A percentile compares a stretch with the other conserved stretches of the same genome.
These are phyloP conservation scores for Stenurella melanura DNA, from an alignment of 2,888 invertebrate species.

Conservation along the genomic window DNA sequence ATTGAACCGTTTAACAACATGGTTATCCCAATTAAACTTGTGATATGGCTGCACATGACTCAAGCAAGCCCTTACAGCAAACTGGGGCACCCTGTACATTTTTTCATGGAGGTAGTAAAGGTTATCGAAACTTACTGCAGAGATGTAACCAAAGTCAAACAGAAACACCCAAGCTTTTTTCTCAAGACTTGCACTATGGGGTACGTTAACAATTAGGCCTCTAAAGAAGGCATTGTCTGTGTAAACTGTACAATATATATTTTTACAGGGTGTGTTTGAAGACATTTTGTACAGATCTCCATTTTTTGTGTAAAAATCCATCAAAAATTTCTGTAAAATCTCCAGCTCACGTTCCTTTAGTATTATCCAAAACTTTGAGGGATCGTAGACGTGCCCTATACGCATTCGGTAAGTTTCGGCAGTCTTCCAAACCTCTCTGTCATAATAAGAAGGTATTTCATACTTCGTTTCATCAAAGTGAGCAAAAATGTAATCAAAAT, in stretches of 20 bases:
- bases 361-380: conserved; percentile 54
- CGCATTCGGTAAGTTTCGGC: conserved; percentile 48
- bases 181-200: conserved; percentile 24
- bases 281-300: conserved; percentile 46
- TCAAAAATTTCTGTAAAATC: conserved; percentile 45
- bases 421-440: conserved; percentile 44
- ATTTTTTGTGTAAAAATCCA: conserved; percentile 42
- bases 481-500: conserved; percentile 40
- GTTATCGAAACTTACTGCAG: conserved; percentile 35
- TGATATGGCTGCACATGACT: conserved; percentile 43
- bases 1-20: conserved; percentile 41
- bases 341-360: conserved; percentile 45
- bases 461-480: conserved; percentile 41
- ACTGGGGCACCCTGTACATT: conserved; percentile 44
- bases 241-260: conserved; percentile 46
- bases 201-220: conserved; percentile 49
- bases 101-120: conserved; percentile 47
- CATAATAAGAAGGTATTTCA: conserved; percentile 49
- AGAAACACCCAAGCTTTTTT: conserved; percentile 44
- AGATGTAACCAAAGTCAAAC: conserved; percentile 49
- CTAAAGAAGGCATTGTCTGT: conserved; percentile 47
- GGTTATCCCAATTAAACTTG: conserved; percentile 40
- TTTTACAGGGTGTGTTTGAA: conserved; percentile 30
- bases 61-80: conserved; percentile 49
- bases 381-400: conserved; percentile 48